These are phyloP conservation scores for Riptortus pedestris DNA, from an alignment of 1,140 invertebrate species.

Conservation along the genomic window DNA sequence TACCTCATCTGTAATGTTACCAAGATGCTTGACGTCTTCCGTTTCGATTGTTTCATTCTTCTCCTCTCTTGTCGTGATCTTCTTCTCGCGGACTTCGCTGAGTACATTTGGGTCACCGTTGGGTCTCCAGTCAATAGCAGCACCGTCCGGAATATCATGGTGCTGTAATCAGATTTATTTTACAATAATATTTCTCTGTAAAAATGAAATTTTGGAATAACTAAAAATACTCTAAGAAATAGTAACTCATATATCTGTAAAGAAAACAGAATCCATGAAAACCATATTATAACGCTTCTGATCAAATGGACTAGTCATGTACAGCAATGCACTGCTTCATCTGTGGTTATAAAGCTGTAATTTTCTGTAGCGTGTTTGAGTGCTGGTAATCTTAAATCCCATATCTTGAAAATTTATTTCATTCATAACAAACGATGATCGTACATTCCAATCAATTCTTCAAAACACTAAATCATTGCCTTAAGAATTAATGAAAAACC, in stretches of 20 bases:
- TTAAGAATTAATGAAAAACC: too few relatives aligned
- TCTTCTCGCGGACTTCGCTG: constrained; percentile 65
- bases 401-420: too few relatives aligned
- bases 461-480: too few relatives aligned
- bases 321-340: too few relatives aligned
- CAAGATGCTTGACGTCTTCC: constrained; percentile 67
- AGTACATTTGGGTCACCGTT: constrained; percentile 57
- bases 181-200: too few relatives aligned
- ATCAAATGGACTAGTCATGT: too few relatives aligned
- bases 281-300: not conserved
- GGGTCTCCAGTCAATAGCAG: constrained; percentile 48
- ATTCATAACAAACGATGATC: too few relatives aligned
- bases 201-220: not conserved
- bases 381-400: too few relatives aligned
- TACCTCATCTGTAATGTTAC: constrained; percentile 74
- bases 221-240: not conserved
- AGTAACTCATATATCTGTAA: not conserved
- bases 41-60: constrained; percentile 68
- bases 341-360: too few relatives aligned
- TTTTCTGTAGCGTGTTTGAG: too few relatives aligned
- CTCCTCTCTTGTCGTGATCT: constrained; percentile 68
- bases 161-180: constrained; percentile 36
- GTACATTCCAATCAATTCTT: too few relatives aligned
- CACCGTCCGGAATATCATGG: constrained; percentile 37
- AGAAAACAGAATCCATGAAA: not conserved